These are phyloP conservation scores for Mesocricetus auratus DNA, from an alignment of 2,113 vertebrate genomes.

Conservation along the genomic window DNA sequence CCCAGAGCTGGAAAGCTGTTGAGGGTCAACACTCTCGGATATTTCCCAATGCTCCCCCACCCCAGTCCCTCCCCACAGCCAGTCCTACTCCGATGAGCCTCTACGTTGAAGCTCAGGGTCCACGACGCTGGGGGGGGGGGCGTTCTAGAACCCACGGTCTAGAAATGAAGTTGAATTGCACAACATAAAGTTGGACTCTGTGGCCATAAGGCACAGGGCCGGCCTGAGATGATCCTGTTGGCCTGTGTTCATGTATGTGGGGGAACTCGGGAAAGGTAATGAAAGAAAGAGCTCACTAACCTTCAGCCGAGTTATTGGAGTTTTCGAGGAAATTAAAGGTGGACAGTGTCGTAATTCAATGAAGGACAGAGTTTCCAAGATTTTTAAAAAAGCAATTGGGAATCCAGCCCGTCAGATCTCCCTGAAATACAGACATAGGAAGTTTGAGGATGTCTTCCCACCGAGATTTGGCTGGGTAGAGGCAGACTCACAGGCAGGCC, in stretches of 20 bases:
- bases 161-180: constrained; percentile 58
- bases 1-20: constrained; percentile 3
- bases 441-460: constrained; percentile 60
- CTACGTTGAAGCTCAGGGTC: constrained; percentile 25
- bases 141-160: constrained; percentile 52
- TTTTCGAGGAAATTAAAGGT: constrained; percentile 92
- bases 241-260: constrained; percentile 30
- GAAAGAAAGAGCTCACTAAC: constrained; percentile 86
- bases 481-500: constrained; percentile 10
- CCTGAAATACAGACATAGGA: constrained; percentile 84
- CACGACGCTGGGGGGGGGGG: too few relatives aligned
- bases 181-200: constrained; percentile 68
- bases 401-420: constrained; percentile 78
- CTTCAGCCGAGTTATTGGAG: constrained; percentile 93
- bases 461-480: neutral
- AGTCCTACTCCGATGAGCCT: neutral
- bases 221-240: constrained; percentile 20
- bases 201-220: constrained; percentile 45
- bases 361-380: constrained; percentile 86
- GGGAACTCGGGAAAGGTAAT: neutral
- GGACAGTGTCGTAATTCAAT: constrained; percentile 90
- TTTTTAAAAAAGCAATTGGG: constrained; percentile 85
- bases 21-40: constrained; percentile 3
- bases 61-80: neutral
- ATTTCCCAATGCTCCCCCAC: neutral